Base-by-base conservation (phyloP, 2,797 vertebrate species). In the Rachycentron canadum region DNA sequence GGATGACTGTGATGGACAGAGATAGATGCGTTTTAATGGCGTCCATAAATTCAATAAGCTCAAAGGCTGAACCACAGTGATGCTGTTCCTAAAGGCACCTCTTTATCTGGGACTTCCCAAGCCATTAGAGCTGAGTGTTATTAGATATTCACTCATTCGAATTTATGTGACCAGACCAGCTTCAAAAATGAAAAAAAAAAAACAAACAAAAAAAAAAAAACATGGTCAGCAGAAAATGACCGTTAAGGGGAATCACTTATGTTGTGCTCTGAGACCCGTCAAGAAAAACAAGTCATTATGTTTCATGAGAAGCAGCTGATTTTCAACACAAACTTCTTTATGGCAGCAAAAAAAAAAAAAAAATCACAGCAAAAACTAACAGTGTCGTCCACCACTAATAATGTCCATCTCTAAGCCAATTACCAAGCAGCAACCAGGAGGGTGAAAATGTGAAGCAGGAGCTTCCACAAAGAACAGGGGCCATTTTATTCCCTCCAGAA, bases 81-180 rank as follows among this genome's bases (percentile, higher is more conserved):
- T 8, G 13, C 25, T 26, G 50, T 30, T 26, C 63, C 47, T 56
- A 21, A 45, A 62, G 41, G 45, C 30, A 8, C 25, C 10, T 2
- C 25, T 9, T 45, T 56, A 25, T 40, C 19, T 28, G 63, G 59
- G 67, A 75, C 57, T 56, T 82, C 58, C 66, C 34, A 2, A 13
- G 45, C 73, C 43, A 26, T 4, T 36, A 65, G 34, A 56, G 50
- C 40, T 8, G 43, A 56, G 50, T 34, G 53, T 70, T 50, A 81
- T 82, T 77, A 84, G 77, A 86, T 62, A 89, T 83, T 83, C 68
- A 75, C 47, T 60, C 59, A 28, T 76, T 78, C 45, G 67, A 28
- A 55, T 79, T 72, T 43, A 75, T 62, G 61, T 83, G 7, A 61
- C 28, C 0, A 17, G 55, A 11, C 2, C 4, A 6, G 21, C 69